Percentiles rank a stretch among this genome's conserved stretches.
Evolutionary conservation across 23 tunicate genomes (phyloP).

Genomic region (Botrylloides violaceus): DNA sequence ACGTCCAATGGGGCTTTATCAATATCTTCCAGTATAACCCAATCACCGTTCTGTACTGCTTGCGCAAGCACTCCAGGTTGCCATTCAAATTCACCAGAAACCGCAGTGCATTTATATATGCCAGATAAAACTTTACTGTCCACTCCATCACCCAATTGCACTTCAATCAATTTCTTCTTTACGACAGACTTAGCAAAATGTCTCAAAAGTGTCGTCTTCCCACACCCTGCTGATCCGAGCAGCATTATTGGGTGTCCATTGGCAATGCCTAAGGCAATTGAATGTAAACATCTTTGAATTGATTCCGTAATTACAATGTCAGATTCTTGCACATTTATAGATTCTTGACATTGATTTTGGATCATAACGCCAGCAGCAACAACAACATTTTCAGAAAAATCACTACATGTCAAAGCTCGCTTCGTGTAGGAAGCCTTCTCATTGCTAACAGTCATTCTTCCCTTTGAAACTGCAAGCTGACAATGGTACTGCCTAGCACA

Average conservation of each 20-base stretch:
- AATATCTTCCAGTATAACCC: constrained; percentile 90
- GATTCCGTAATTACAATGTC: neutral
- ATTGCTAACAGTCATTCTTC: neutral
- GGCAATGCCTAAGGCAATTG: constrained; percentile 38
- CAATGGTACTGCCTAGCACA: neutral
- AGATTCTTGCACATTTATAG: neutral
- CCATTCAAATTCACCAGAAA: constrained; percentile 88
- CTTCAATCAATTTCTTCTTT: constrained; percentile 31
- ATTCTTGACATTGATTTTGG: neutral
- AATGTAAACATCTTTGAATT: constrained; percentile 2
- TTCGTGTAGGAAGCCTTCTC: neutral
- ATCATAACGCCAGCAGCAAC: neutral
- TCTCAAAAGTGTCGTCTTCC: constrained; percentile 82
- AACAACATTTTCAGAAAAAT: neutral
- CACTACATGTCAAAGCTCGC: neutral
- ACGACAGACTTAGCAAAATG: constrained; percentile 57
- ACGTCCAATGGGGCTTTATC: constrained; percentile 95
- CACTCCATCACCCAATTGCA: constrained; percentile 85
- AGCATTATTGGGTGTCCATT: constrained; percentile 52
- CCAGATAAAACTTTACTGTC: constrained; percentile 90
- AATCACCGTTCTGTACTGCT: constrained; percentile 70
- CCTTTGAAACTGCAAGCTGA: neutral
- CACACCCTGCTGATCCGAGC: constrained; percentile 88
- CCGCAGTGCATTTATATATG: constrained; percentile 60
- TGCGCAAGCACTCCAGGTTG: constrained; percentile 76